phyloP scores from a whole-genome alignment of 2,888 invertebrate genomes.

The Trichogramma dendrolimi region DNA sequence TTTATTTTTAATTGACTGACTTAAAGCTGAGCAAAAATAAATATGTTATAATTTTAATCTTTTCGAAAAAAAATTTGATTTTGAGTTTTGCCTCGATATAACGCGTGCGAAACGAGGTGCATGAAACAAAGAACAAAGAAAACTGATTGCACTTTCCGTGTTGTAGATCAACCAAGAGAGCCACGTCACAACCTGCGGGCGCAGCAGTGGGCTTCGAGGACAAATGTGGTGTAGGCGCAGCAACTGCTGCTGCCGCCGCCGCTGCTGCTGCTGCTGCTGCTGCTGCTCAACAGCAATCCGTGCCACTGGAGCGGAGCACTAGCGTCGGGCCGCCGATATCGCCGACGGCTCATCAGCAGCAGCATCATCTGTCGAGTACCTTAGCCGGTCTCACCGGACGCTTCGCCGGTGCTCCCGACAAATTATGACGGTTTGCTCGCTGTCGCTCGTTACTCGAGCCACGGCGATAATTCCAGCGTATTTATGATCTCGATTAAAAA shows the following conservation, averaged over 20 bases:
- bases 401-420: constrained; percentile 25
- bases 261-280: too few species aligned
- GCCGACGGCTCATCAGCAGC: constrained; percentile 25
- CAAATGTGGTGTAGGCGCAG: constrained; percentile 12
- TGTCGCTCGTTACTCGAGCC: constrained; percentile 50
- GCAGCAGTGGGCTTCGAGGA: constrained; percentile 31
- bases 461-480: constrained; percentile 36
- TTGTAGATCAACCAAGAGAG: constrained; percentile 54
- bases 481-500: too few species aligned
- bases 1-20: too few species aligned
- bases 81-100: too few species aligned
- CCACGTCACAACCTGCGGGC: constrained; percentile 52
- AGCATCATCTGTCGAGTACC: constrained; percentile 2
- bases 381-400: background rate
- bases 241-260: too few species aligned
- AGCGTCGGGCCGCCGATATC: constrained; percentile 44
- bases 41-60: too few species aligned
- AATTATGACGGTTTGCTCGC: constrained; percentile 50
- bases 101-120: too few species aligned
- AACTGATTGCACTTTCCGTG: background rate
- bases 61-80: too few species aligned
- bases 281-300: too few species aligned
- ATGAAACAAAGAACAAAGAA: background rate
- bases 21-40: too few species aligned
- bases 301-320: constrained; percentile 44